These are phyloP conservation scores for Cossypha heuglini DNA, from an alignment of 2,797 vertebrate species.

Conservation along the genomic window DNA sequence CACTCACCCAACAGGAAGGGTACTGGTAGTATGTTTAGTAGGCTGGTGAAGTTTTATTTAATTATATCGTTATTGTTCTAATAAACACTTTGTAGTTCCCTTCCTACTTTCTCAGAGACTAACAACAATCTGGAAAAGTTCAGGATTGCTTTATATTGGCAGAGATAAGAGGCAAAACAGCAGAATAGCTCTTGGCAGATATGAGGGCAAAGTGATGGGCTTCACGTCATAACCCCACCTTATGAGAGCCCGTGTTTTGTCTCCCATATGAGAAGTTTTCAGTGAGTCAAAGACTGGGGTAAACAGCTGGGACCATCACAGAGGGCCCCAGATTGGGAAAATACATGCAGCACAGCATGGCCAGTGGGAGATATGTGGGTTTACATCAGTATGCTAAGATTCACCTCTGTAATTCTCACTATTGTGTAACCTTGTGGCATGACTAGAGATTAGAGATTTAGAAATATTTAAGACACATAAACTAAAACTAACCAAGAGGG, in stretches of 20 bases:
- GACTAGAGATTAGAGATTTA: neutral
- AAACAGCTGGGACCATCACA: neutral
- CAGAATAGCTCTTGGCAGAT: neutral
- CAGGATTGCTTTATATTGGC: neutral
- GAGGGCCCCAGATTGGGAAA: neutral
- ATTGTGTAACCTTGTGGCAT: neutral
- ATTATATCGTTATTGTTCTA: neutral
- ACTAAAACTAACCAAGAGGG: neutral
- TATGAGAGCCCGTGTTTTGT: rapidly evolving
- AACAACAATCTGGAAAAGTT: neutral
- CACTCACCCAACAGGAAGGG: neutral
- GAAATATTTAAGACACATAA: neutral
- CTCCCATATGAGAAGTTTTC: neutral
- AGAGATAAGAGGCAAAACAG: neutral
- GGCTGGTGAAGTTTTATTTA: neutral
- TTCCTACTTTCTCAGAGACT: neutral
- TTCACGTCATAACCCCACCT: neutral
- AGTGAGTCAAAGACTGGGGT: neutral
- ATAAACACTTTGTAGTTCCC: neutral
- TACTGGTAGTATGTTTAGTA: neutral
- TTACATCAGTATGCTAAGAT: neutral
- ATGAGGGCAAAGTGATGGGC: neutral
- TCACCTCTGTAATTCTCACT: neutral
- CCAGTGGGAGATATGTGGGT: rapidly evolving
- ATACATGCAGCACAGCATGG: neutral